A percentile compares a stretch with the other conserved stretches of the same genome.
Evolutionary conservation across 2,797 vertebrate genomes (phyloP).

Genomic region (Sebastes vulpes): DNA sequence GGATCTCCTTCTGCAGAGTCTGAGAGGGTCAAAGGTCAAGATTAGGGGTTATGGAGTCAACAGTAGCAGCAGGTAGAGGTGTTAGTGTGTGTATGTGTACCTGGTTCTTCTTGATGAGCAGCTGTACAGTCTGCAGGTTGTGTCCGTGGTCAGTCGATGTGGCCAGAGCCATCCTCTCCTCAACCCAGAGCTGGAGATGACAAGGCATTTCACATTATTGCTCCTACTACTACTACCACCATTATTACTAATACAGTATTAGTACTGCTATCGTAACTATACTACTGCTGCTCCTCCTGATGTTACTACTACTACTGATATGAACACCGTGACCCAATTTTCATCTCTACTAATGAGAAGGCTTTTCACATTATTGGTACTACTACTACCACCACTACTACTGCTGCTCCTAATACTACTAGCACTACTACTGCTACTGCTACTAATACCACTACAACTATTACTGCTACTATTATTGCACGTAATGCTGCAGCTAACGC

Average conservation of each 20-base stretch:
- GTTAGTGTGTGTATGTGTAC: slow-evolving; percentile 68
- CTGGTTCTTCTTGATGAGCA: slow-evolving; percentile 99
- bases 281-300: not conserved
- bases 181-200: slow-evolving; percentile 92
- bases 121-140: slow-evolving; percentile 97
- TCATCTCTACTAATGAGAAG: not conserved
- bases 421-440: too few species aligned
- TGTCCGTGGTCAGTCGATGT: slow-evolving; percentile 96
- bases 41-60: not conserved
- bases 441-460: not conserved
- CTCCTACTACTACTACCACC: not conserved
- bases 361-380: not conserved
- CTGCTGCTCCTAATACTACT: not conserved
- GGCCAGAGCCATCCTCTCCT: slow-evolving; percentile 95
- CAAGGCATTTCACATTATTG: not conserved
- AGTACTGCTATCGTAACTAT: not conserved
- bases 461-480: not conserved
- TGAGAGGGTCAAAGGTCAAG: slow-evolving; percentile 55
- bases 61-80: not conserved
- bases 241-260: not conserved
- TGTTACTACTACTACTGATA: not conserved
- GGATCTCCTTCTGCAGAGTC: slow-evolving; percentile 98
- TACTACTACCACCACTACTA: not conserved
- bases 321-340: not conserved
- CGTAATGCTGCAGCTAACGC: not conserved